Evolutionary conservation across 2,113 vertebrate genomes (phyloP), one percentile per base, ranked within the genome.

Genomic region (Ceuthmochares aereus): DNA sequence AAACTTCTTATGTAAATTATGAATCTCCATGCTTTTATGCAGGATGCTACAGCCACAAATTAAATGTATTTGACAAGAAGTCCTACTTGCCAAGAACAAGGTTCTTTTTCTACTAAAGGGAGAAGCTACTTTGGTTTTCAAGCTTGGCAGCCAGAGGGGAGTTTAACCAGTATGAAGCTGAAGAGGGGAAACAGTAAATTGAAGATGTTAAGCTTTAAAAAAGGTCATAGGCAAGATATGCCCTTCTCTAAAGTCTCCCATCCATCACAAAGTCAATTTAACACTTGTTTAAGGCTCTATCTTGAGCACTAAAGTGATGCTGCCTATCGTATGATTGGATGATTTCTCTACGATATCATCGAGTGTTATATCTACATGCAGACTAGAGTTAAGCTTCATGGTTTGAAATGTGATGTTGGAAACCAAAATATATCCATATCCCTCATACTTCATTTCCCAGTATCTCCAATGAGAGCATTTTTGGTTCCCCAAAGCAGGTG

Each of bases 211-310:
- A 82, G 18, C 32, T 32, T 69, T 59, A 32, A 63, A 59, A 49
- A 60, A 60, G 45, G 42, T 37, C 0, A 0, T 4, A 59, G 54
- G 47, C 5, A 26, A 64, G 17, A 34, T 12, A n/a, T 0, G 6
- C 3, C 37, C 15, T 89, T 68, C 32, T 72, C 72, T 7, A 6
- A 12, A 49, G 34, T 8, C 19, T 87, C 59, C 32, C 4, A 17
- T 55, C 52, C 37, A 10, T 74, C 90, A 55, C 7, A 17, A 62
- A 58, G 7, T 7, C 0, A 0, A 75, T 79, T 63, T 49, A 83
- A 22, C 0, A 1, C 26, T 32, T 52, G 8, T 60, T 89, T 89
- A 58, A 72, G 56, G 47, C 29, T 56, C 13, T 62, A 6, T 55
- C 56, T 60, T 52, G 51, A 36, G 60, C 27, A 4, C 32, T 51